phyloP scores from a whole-genome alignment of 2,797 vertebrate species.

The Cetoscarus ocellatus region DNA sequence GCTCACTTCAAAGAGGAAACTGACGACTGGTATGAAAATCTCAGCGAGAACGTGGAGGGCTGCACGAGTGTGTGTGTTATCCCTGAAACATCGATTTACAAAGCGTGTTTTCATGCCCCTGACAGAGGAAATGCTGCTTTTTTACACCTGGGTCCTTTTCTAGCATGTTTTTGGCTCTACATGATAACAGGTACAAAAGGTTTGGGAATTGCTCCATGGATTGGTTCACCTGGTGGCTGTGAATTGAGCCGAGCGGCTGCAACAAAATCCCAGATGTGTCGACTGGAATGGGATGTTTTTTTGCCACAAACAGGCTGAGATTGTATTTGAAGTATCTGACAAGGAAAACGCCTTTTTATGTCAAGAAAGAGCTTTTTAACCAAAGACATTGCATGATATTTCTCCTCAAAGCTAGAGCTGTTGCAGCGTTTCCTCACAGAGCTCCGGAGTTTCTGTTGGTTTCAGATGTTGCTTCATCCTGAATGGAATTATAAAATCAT shows the following conservation, averaged over 20 bases:
- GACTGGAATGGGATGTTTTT: background rate
- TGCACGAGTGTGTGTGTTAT: conserved; percentile 17
- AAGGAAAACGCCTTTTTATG: background rate
- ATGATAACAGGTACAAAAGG: background rate
- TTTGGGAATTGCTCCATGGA: background rate
- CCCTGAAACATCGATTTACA: conserved; percentile 7
- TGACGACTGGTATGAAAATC: conserved; percentile 51
- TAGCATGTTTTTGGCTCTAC: background rate
- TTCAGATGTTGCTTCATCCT: too few species aligned
- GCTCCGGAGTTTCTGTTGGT: too few species aligned
- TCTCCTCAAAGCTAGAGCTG: too few species aligned
- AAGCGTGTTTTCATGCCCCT: conserved; percentile 10
- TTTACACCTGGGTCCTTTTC: background rate
- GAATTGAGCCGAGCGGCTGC: background rate
- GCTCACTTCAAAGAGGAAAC: conserved; percentile 75
- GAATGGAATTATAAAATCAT: too few species aligned
- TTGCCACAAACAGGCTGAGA: background rate
- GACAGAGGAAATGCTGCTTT: background rate
- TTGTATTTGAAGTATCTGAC: background rate
- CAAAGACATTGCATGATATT: too few species aligned
- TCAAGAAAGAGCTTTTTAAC: background rate
- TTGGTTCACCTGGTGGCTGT: background rate
- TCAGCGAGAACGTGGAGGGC: conserved; percentile 14
- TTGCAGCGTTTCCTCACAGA: too few species aligned
- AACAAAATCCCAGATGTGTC: background rate